These are phyloP conservation scores for Salminus brasiliensis DNA, from an alignment of 2,113 vertebrate genomes.

Conservation along the genomic window DNA sequence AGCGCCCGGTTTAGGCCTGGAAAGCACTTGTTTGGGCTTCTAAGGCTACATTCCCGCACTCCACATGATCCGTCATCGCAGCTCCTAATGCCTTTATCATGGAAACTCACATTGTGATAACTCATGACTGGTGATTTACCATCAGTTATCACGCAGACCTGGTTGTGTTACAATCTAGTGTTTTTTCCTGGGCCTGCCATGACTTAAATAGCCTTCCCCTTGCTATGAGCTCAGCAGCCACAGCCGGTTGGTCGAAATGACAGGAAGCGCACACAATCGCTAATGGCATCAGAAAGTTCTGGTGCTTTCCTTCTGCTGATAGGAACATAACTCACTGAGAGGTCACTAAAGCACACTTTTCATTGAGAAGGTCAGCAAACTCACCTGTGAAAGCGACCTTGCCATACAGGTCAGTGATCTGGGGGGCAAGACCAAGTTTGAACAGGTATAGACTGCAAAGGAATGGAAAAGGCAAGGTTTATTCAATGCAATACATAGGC, in stretches of 20 bases:
- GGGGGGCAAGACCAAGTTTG: constrained; percentile 94
- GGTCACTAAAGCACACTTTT: not conserved
- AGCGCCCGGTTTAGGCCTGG: too few relatives aligned
- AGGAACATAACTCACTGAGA: not conserved
- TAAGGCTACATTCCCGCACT: too few relatives aligned
- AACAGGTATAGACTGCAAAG: constrained; percentile 91
- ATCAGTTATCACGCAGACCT: too few relatives aligned
- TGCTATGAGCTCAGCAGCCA: constrained; percentile 54
- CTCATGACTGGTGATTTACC: too few relatives aligned
- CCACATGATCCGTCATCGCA: too few relatives aligned
- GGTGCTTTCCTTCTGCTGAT: constrained; percentile 8
- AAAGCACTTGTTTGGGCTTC: too few relatives aligned
- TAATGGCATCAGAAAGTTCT: constrained; percentile 59
- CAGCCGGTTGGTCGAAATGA: constrained; percentile 45
- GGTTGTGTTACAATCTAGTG: not conserved
- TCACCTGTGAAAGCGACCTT: constrained; percentile 98
- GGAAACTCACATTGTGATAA: too few relatives aligned
- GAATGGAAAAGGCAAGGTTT: constrained; percentile 22
- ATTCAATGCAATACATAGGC: not conserved
- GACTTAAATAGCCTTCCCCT: constrained; percentile 59
- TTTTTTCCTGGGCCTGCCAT: constrained; percentile 14
- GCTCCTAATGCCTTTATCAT: too few relatives aligned
- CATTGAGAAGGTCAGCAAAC: constrained; percentile 14
- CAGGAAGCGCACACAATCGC: constrained; percentile 67
- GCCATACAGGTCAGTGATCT: constrained; percentile 97